These are phyloP conservation scores for Diplodus sargus DNA, from an alignment of 2,797 vertebrate genomes.

Conservation along the genomic window DNA sequence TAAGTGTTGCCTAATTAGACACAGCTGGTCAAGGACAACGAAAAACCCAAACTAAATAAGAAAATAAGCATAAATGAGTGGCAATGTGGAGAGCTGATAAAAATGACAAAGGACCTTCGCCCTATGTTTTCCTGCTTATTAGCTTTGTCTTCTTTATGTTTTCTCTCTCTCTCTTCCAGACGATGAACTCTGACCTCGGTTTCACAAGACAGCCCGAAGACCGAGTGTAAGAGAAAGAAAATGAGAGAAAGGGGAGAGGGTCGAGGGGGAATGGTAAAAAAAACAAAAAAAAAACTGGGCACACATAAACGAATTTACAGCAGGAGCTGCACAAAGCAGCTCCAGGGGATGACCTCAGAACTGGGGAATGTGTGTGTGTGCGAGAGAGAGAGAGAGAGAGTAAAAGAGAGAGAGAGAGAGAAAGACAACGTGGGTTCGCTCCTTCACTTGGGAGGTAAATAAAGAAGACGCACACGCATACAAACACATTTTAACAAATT, in stretches of 20 bases:
- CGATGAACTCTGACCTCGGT: slow-evolving; percentile 52
- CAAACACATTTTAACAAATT: slow-evolving; percentile 41
- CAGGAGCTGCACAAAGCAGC: slow-evolving; percentile 76
- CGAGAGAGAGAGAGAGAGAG: background rate
- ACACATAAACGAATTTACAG: slow-evolving; percentile 78
- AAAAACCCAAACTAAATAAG: background rate
- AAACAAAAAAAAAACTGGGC: slow-evolving; percentile 32
- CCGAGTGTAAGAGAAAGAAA: slow-evolving; percentile 28
- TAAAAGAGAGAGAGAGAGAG: slow-evolving; percentile 11
- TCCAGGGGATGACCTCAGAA: slow-evolving; percentile 75
- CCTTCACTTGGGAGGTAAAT: slow-evolving; percentile 37
- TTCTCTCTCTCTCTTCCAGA: slow-evolving; percentile 15
- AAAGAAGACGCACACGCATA: slow-evolving; percentile 34
- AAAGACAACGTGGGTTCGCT: slow-evolving; percentile 32
- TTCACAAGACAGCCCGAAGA: slow-evolving; percentile 45
- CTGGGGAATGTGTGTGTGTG: slow-evolving; percentile 72
- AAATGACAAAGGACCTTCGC: background rate
- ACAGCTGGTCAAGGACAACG: background rate
- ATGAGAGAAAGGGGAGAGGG: slow-evolving; percentile 17
- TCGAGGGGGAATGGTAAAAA: slow-evolving; percentile 18
- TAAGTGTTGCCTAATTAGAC: background rate
- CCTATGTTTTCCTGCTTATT: slow-evolving; percentile 29
- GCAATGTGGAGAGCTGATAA: background rate
- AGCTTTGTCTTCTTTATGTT: slow-evolving; percentile 9
- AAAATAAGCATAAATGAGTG: background rate